Evolutionary conservation across 2,113 vertebrate genomes (phyloP), one percentile per base, ranked within the genome.

Genomic region (Centropristis striata): DNA sequence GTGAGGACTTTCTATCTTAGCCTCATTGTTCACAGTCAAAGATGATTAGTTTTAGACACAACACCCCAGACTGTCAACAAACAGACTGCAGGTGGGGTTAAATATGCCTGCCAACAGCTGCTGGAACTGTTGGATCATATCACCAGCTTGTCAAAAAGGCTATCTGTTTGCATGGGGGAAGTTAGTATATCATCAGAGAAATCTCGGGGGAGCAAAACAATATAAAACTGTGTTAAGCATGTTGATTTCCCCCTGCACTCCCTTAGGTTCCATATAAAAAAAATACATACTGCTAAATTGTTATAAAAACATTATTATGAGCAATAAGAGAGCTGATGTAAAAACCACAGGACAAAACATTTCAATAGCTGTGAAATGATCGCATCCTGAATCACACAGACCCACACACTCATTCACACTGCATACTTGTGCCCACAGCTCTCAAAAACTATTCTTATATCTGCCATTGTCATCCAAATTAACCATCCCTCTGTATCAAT

Each of bases 401-500:
- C 51, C 41, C 42, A 81, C 46, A 75, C 73, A 66, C 42, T 37
- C 4, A 65, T 27, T 81, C 65, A 75, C 59, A 65, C 51, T 53
- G 21, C 68, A 85, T 61, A 49, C 63, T 46, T 25, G 25, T 47
- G 39, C 46, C 41, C 49, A 67, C 42, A 66, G 41, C 49, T 39
- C 65, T 69, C 4, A 1, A 41, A 59, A 61, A 71, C 41, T 75
- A 54, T 76, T 84, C 58, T 76, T 67, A 54, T 55, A 71, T 69
- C 8, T 13, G 25, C 57, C 36, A 80, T 75, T 82, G 68, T 60
- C 61, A 65, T 65, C 84, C 72, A 76, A 80, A 75, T 23, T n/a
- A 78, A 61, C 49, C 55, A 75, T 63, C 65, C 53, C 42, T 80
- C 69, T 68, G 69, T 32, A 71, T 80, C 78, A 77, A 53, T 83